Base-by-base conservation (phyloP, 1,140 invertebrate species). In the Drosophila sulfurigaster region DNA sequence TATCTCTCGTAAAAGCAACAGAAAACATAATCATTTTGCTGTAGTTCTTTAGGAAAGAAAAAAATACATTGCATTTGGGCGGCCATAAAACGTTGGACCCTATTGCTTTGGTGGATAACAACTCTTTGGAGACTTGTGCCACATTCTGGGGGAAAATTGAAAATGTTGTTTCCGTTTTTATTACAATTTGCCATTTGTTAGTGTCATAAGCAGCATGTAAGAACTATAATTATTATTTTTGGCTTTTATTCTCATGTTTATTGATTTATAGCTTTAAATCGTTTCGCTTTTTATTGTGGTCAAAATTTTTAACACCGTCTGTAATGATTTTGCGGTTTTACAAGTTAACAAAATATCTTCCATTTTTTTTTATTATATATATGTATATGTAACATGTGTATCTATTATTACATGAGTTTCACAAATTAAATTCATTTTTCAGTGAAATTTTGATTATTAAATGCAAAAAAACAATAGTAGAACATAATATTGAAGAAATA, bases 121-220 rank as follows among this genome's bases (percentile, higher is more conserved):
- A 86, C 66, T 88, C 80, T 86, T 80, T 65, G 28, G 68, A 63
- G 72, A 79, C 69, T 74, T 87, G 83, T 71, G 56, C 83, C 49
- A 86, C 71, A 77, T 82, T 82, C n/a, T 32, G 54, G 54, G 25
- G 13, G 28, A 60, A 56, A 57, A 65, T 49, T 59, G 3, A 11
- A 76, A 76, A 49, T 75, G 52, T 7, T 66, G 66, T 71, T 72
- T 64, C 46, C 48, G 35, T 60, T 79, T 80, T 87, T 87, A 87
- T 82, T 79, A 79, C 76, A 73, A 77, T 82, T 87, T 54, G 82
- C 77, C 62, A 87, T 87, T 88, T 88, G 68, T 83, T 78, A 78
- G 70, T 89, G 80, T 78, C 83, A 80, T 78, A 75, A 80, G 68
- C 76, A 82, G 65, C 65, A 48, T 54, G 6, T 38, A 51, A 38